These are phyloP conservation scores for Luscinia luscinia DNA, from an alignment of 2,797 vertebrate genomes.

Conservation along the genomic window DNA sequence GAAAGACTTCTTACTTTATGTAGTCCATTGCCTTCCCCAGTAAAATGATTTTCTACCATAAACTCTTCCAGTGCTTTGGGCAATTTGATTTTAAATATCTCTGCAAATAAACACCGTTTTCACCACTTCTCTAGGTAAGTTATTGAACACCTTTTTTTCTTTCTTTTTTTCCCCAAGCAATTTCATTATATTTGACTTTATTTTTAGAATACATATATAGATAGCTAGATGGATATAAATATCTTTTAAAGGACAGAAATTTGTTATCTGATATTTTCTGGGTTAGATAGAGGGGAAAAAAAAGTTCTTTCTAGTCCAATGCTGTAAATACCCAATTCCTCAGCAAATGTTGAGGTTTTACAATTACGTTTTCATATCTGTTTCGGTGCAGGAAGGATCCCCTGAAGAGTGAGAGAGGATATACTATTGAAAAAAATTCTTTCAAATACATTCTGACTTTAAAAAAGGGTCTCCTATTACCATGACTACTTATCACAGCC, in stretches of 20 bases:
- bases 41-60: background rate
- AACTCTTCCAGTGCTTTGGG: background rate
- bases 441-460: background rate
- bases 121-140: background rate
- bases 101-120: slow-evolving; percentile 21
- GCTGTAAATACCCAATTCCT: background rate
- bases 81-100: slow-evolving; percentile 28
- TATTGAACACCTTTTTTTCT: background rate
- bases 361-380: background rate
- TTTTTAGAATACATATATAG: background rate
- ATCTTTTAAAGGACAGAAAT: background rate
- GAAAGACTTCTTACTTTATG: background rate
- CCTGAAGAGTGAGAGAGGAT: background rate
- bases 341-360: background rate
- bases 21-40: background rate
- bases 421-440: background rate
- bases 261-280: background rate
- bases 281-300: background rate
- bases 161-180: rapidly evolving
- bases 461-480: background rate
- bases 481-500: background rate
- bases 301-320: background rate
- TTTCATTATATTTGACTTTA: background rate
- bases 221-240: background rate
- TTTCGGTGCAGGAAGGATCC: background rate